A percentile compares a stretch with the other conserved stretches of the same genome.
These are phyloP conservation scores for Rousettus madagascariensis DNA, from an alignment of 2,797 vertebrate species.

Conservation along the genomic window DNA sequence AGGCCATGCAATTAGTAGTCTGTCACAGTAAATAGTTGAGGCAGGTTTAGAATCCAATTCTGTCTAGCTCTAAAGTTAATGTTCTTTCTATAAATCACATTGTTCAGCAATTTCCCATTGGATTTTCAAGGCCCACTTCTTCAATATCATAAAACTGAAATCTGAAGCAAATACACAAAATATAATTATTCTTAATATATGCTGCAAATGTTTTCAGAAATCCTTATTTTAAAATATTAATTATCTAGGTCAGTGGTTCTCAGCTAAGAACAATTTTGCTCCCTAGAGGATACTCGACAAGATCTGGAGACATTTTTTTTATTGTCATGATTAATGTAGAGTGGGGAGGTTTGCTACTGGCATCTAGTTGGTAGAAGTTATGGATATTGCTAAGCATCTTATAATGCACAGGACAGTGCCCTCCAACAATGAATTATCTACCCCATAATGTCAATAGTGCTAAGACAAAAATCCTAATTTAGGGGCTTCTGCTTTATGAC, in stretches of 20 bases:
- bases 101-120: neutral
- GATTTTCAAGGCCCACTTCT: neutral
- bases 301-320: neutral
- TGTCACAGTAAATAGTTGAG: neutral
- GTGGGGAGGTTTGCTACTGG: fast-evolving
- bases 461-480: neutral
- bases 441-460: neutral
- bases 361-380: neutral
- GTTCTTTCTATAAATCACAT: neutral
- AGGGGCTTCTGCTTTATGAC: neutral
- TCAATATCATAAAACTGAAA: neutral
- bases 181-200: neutral
- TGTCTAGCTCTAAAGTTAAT: neutral
- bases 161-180: neutral
- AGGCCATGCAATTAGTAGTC: neutral
- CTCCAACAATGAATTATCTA: neutral
- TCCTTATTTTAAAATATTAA: neutral
- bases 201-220: neutral
- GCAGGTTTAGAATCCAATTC: neutral
- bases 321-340: neutral
- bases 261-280: neutral
- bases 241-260: neutral
- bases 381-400: neutral
- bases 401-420: fast-evolving
- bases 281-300: neutral